These are phyloP conservation scores for Macquaria australasica DNA, from an alignment of 2,113 vertebrate genomes.

Conservation along the genomic window DNA sequence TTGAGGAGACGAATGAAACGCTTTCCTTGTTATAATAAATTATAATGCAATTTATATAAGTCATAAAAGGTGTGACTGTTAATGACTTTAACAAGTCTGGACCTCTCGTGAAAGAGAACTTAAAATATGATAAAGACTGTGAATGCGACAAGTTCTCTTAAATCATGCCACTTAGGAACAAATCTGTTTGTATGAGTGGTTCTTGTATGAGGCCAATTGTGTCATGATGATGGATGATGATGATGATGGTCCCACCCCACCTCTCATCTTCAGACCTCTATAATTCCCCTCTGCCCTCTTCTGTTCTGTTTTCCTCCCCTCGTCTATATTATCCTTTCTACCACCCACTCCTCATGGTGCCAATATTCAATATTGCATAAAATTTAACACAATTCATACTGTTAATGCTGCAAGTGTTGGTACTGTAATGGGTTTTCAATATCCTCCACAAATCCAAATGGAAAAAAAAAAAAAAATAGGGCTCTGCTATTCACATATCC, in stretches of 20 bases:
- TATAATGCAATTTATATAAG: too few relatives aligned
- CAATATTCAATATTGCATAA: constrained; percentile 7
- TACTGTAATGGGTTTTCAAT: constrained; percentile 17
- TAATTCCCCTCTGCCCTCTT: neutral
- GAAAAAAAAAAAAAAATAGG: neutral
- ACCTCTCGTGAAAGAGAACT: too few relatives aligned
- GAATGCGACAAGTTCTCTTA: too few relatives aligned
- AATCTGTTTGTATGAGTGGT: too few relatives aligned
- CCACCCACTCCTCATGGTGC: constrained; percentile 17
- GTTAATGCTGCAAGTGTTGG: neutral
- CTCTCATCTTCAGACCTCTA: neutral
- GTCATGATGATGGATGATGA: too few relatives aligned
- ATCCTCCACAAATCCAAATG: neutral
- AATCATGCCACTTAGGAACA: too few relatives aligned
- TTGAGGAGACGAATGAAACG: too few relatives aligned
- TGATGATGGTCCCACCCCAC: neutral
- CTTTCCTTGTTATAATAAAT: too few relatives aligned
- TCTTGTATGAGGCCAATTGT: neutral
- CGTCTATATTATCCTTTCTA: neutral
- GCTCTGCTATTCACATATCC: neutral
- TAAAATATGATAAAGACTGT: too few relatives aligned
- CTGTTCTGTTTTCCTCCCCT: neutral
- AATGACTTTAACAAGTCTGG: too few relatives aligned
- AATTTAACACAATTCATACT: constrained; percentile 3
- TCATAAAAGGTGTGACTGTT: too few relatives aligned